These are phyloP conservation scores for Epicampocera succincta DNA, from an alignment of 2,888 invertebrate species.

Conservation along the genomic window DNA sequence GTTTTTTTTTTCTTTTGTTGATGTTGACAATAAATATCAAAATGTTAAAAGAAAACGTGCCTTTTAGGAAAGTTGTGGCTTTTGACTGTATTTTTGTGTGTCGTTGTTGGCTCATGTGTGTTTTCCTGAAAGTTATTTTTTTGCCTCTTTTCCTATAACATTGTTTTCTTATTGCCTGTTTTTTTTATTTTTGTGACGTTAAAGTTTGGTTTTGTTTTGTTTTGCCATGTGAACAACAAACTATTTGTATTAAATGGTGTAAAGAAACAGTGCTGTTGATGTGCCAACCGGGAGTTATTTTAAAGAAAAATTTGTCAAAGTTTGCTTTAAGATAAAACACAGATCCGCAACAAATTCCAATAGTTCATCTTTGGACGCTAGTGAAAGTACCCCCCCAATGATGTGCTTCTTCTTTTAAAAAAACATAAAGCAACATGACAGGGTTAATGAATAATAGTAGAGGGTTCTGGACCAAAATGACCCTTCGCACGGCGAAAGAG, in stretches of 20 bases:
- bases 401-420: no score
- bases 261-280: slow-evolving; percentile 20
- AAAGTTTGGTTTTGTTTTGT: slow-evolving; percentile 30
- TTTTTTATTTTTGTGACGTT: slow-evolving; percentile 1
- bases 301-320: background rate
- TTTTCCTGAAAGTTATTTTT: background rate
- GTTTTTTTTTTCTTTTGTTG: slow-evolving; percentile 25
- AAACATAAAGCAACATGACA: no score
- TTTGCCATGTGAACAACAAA: slow-evolving; percentile 34
- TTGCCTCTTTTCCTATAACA: background rate
- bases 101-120: background rate
- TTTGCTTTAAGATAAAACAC: no score
- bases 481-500: no score
- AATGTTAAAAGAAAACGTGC: slow-evolving; percentile 65
- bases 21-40: slow-evolving; percentile 58
- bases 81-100: slow-evolving; percentile 13
- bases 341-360: no score
- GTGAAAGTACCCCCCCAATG: no score
- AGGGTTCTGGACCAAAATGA: no score
- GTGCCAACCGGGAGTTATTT: slow-evolving; percentile 62
- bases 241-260: slow-evolving; percentile 26
- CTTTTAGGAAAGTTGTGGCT: slow-evolving; percentile 64
- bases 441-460: no score
- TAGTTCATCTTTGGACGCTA: no score
- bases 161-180: slow-evolving; percentile 29